These are phyloP conservation scores for Bubalus kerabau DNA, from an alignment of 2,113 vertebrate species.

Conservation along the genomic window DNA sequence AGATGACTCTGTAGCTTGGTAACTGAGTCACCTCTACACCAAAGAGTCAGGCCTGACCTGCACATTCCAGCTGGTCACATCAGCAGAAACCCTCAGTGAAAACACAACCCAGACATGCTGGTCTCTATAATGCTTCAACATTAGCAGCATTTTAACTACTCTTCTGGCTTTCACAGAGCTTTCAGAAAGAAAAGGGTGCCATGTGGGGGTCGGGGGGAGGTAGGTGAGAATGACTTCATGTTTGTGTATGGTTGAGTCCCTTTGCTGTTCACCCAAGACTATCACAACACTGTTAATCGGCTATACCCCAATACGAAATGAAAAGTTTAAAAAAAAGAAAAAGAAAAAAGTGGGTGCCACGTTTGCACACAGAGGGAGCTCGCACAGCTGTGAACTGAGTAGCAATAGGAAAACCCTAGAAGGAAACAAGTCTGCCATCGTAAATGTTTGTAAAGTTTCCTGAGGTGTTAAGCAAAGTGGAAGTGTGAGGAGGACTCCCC, in stretches of 20 bases:
- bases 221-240: background rate
- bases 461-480: slow-evolving; percentile 22
- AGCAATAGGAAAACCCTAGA: slow-evolving; percentile 72
- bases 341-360: background rate
- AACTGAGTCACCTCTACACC: background rate
- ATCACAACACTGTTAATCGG: background rate
- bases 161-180: background rate
- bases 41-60: background rate
- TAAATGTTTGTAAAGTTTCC: slow-evolving; percentile 51
- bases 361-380: slow-evolving; percentile 40
- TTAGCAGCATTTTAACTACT: background rate
- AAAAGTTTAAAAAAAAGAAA: background rate
- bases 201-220: background rate
- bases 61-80: background rate
- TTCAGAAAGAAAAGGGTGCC: slow-evolving; percentile 64
- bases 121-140: accelerated
- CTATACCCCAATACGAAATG: background rate
- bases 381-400: slow-evolving; percentile 64
- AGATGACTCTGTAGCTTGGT: background rate
- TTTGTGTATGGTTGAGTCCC: background rate
- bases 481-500: background rate
- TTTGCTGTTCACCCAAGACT: background rate
- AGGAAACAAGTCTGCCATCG: slow-evolving; percentile 63
- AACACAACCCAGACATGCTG: accelerated
- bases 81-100: background rate